phyloP scores from a whole-genome alignment of 1,140 invertebrate species.

The Bombus cullumanus region DNA sequence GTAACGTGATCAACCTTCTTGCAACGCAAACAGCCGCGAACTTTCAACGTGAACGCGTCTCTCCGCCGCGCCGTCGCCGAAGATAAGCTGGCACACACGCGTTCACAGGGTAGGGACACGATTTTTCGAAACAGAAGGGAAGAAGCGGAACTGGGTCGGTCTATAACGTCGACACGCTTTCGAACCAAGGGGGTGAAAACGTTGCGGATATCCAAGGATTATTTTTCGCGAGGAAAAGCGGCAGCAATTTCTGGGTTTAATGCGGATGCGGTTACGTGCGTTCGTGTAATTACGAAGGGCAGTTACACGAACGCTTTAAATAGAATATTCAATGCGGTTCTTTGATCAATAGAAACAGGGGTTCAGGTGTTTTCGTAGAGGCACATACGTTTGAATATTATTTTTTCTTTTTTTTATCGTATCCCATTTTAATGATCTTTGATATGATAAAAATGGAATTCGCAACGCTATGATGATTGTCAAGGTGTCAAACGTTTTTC shows the following conservation, averaged over 20 bases:
- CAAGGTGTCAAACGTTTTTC: too few relatives aligned
- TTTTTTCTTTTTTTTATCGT: too few relatives aligned
- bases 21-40: slow-evolving; percentile 37
- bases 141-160: slow-evolving; percentile 32
- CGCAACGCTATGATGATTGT: too few relatives aligned
- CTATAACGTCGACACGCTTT: neutral
- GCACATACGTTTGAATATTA: neutral
- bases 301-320: slow-evolving; percentile 15
- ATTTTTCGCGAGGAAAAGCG: neutral
- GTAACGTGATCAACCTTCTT: slow-evolving; percentile 64
- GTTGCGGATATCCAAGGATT: neutral
- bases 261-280: slow-evolving; percentile 7
- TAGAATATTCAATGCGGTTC: slow-evolving; percentile 5
- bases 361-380: neutral
- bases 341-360: neutral
- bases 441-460: too few relatives aligned
- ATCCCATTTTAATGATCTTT: too few relatives aligned
- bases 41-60: neutral
- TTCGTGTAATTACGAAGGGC: slow-evolving; percentile 9
- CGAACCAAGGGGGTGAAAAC: neutral
- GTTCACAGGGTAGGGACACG: neutral
- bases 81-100: neutral
- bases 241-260: neutral
- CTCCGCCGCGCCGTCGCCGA: neutral
- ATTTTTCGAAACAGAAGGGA: slow-evolving; percentile 1